A percentile compares a stretch with the other conserved stretches of the same genome.
Conservation (phyloP, 2,113 vertebrate genomes). For the Chamaea fasciata region DNA sequence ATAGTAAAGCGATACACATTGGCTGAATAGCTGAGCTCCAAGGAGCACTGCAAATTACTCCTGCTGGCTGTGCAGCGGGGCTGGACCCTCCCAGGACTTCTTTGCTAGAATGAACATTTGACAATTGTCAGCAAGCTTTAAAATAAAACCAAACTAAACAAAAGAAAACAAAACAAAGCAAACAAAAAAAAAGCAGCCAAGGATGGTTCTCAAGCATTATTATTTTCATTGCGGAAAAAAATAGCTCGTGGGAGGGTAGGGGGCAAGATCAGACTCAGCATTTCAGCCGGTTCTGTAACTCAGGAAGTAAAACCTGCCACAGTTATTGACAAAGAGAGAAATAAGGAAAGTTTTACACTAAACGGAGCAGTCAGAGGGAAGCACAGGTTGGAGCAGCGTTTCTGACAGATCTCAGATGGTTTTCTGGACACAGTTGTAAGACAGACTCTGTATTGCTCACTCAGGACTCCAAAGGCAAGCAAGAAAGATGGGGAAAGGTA, state of each 20-base stretch:
- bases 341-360: background rate
- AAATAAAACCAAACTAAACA: slow-evolving; percentile 32
- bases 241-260: background rate
- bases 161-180: background rate
- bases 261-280: background rate
- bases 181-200: background rate
- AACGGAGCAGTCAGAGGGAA: background rate
- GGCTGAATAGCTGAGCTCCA: background rate
- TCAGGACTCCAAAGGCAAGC: background rate
- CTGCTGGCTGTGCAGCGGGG: background rate
- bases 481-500: background rate
- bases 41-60: slow-evolving; percentile 12
- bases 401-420: background rate
- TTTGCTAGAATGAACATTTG: slow-evolving; percentile 23
- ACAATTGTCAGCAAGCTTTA: slow-evolving; percentile 45
- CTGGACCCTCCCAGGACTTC: background rate
- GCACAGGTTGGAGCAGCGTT: background rate
- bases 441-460: background rate
- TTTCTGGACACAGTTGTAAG: background rate
- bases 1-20: slow-evolving; percentile 36
- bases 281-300: background rate
- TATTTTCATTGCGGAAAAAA: slow-evolving; percentile 1
- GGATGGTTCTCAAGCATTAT: background rate
- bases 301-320: slow-evolving; percentile 2
- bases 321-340: background rate